Evolutionary conservation across 2,797 vertebrate species (phyloP).

Genomic region (Remorina albescens): DNA sequence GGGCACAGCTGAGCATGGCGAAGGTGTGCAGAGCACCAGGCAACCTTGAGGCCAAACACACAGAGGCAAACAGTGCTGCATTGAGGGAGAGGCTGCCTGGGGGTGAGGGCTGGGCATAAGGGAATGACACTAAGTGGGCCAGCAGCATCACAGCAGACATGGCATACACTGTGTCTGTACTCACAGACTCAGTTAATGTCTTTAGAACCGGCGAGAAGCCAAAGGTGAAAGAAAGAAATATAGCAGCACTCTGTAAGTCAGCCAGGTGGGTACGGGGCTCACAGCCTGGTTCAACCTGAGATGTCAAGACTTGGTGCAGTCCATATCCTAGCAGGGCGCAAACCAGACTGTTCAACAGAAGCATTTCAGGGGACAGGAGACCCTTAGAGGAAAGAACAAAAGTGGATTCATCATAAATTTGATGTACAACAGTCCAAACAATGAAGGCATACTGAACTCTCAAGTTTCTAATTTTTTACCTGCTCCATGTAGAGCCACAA

Average conservation of each 20-base stretch:
- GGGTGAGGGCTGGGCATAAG: conserved; percentile 88
- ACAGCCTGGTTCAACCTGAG: conserved; percentile 69
- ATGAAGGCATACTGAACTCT: not conserved
- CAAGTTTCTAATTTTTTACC: conserved; percentile 65
- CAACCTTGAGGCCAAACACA: conserved; percentile 95
- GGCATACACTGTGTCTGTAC: conserved; percentile 97
- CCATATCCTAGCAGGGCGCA: conserved; percentile 90
- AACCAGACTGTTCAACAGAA: conserved; percentile 85
- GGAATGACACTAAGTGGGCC: conserved; percentile 95
- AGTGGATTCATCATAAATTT: not conserved
- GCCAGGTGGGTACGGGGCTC: conserved; percentile 88
- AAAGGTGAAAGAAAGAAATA: conserved; percentile 95
- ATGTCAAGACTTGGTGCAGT: conserved; percentile 86
- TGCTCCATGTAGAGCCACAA: conserved; percentile 97
- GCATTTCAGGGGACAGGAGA: conserved; percentile 85
- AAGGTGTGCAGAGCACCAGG: conserved; percentile 94
- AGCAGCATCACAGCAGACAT: conserved; percentile 96
- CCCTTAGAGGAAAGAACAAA: conserved; percentile 55
- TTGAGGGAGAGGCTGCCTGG: conserved; percentile 96
- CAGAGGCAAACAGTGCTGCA: conserved; percentile 95
- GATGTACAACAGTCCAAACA: not conserved
- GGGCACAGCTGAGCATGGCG: conserved; percentile 94
- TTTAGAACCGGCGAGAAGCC: conserved; percentile 96
- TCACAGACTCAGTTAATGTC: conserved; percentile 96
- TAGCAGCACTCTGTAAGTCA: conserved; percentile 92